These are phyloP conservation scores for Patella caerulea DNA, from an alignment of 2,888 invertebrate species.

Conservation along the genomic window DNA sequence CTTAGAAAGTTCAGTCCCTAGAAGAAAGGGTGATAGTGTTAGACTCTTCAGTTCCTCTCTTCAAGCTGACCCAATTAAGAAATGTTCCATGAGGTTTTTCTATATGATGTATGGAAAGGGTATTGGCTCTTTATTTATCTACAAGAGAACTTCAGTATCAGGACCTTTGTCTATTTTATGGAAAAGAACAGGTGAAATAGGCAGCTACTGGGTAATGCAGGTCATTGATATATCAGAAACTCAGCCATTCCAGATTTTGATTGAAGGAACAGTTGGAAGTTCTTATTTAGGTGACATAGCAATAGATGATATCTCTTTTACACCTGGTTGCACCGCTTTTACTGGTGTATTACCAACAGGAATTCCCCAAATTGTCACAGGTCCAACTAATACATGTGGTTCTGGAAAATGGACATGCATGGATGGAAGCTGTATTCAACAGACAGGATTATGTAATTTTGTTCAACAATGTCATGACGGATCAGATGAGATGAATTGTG, in stretches of 20 bases:
- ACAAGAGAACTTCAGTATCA: constrained; percentile 50
- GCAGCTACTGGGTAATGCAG: constrained; percentile 56
- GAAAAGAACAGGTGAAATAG: constrained; percentile 43
- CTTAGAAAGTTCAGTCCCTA: constrained; percentile 57
- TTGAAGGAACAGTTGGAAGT: constrained; percentile 60
- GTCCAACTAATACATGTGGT: constrained; percentile 51
- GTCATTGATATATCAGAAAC: constrained; percentile 46
- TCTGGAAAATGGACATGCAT: constrained; percentile 51
- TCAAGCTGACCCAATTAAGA: constrained; percentile 3
- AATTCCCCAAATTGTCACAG: constrained; percentile 33
- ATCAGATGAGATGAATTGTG: constrained; percentile 62
- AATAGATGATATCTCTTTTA: constrained; percentile 66
- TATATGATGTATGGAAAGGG: constrained; percentile 65
- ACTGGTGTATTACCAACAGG: constrained; percentile 46
- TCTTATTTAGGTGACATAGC: constrained; percentile 58
- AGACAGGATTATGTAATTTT: constrained; percentile 60
- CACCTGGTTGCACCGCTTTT: constrained; percentile 51
- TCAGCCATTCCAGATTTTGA: constrained; percentile 57
- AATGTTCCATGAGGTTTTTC: constrained; percentile 59
- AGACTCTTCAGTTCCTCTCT: constrained; percentile 64
- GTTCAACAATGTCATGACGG: constrained; percentile 51
- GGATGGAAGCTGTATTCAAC: constrained; percentile 50
- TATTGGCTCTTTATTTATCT: constrained; percentile 57
- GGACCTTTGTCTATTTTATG: constrained; percentile 34
- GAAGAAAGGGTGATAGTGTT: constrained; percentile 53